Conservation (phyloP, 2,797 vertebrate genomes). For the Coracias cyanogaster region DNA sequence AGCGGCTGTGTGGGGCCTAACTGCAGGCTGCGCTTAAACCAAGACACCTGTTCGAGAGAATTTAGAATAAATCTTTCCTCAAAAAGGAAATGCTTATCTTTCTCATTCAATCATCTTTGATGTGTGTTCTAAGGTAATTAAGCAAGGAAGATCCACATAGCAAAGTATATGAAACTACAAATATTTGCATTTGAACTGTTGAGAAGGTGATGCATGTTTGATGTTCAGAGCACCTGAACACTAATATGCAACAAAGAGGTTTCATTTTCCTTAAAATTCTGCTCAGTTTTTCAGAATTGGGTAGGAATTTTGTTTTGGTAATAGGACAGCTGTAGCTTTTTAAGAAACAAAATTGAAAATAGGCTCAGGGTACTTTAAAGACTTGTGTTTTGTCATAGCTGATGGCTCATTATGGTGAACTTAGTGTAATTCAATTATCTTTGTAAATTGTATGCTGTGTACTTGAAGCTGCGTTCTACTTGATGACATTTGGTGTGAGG, state of each 20-base stretch:
- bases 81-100: not conserved
- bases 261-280: not conserved
- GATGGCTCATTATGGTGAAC: not conserved
- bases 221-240: not conserved
- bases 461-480: not conserved
- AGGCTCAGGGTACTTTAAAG: not conserved
- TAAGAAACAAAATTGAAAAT: not conserved
- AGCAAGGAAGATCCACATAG: not conserved
- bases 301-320: not conserved
- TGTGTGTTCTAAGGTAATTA: constrained; percentile 12
- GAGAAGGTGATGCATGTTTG: not conserved
- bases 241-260: not conserved
- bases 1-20: not conserved
- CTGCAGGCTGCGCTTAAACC: not conserved
- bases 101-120: not conserved
- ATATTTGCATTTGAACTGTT: not conserved
- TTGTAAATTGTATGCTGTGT: not conserved
- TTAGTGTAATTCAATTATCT: not conserved
- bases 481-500: not conserved
- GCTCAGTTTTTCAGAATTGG: not conserved
- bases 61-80: not conserved
- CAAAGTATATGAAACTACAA: not conserved
- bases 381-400: not conserved
- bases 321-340: not conserved
- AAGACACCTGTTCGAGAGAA: not conserved